Percentiles rank a stretch among this genome's conserved stretches.
phyloP scores from a whole-genome alignment of 2,113 vertebrate genomes.

The Grammomys dolichurus region DNA sequence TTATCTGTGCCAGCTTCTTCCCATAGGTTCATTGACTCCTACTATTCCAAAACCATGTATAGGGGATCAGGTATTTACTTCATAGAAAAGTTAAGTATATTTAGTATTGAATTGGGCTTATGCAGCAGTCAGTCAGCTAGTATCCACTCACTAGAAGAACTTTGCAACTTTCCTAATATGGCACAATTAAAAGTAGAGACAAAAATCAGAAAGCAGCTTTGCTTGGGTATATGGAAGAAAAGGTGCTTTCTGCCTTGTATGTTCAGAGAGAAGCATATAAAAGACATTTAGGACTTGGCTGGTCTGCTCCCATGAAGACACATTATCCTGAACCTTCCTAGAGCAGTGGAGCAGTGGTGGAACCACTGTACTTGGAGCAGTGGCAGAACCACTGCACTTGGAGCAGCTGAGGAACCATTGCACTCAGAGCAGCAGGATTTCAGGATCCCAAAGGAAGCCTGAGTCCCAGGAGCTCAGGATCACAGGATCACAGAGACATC shows the following conservation, averaged over 20 bases:
- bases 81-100: background rate
- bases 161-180: background rate
- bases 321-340: too few species aligned
- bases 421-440: too few species aligned
- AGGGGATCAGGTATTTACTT: background rate
- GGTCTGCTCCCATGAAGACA: too few species aligned
- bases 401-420: too few species aligned
- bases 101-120: background rate
- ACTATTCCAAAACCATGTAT: background rate
- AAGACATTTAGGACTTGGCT: background rate
- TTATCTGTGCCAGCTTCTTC: background rate
- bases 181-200: background rate
- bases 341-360: too few species aligned
- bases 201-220: background rate
- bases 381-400: too few species aligned
- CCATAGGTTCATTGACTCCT: background rate
- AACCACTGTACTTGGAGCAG: too few species aligned
- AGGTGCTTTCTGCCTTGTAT: background rate
- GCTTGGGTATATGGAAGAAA: background rate
- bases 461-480: too few species aligned
- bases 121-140: fast-evolving
- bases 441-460: too few species aligned
- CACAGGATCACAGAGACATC: too few species aligned
- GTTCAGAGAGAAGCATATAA: background rate
- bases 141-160: background rate